These are phyloP conservation scores for Lasioglossum baleicum DNA, from an alignment of 1,140 invertebrate species.

Conservation along the genomic window DNA sequence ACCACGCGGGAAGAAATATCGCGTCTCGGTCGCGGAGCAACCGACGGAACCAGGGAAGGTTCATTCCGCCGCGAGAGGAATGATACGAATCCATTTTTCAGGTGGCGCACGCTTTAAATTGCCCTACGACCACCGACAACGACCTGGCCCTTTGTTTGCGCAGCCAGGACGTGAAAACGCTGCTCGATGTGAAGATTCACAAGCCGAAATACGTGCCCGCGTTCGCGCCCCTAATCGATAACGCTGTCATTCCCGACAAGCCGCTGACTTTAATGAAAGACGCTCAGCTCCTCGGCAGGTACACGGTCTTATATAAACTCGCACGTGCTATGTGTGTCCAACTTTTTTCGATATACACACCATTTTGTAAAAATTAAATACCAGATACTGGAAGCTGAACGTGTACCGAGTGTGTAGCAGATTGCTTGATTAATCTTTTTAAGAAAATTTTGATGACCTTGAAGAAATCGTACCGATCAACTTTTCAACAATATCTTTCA, in stretches of 20 bases:
- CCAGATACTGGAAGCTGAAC: no score
- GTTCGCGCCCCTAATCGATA: conserved; percentile 89
- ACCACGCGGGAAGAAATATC: conserved; percentile 41
- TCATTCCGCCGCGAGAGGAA: conserved; percentile 43
- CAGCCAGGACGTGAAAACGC: conserved; percentile 72
- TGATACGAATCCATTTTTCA: conserved; percentile 57
- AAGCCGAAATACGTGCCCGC: conserved; percentile 77
- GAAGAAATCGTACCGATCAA: no score
- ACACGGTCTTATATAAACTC: conserved; percentile 32
- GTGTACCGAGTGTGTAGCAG: no score
- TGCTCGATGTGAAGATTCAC: conserved; percentile 74
- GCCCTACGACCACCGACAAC: conserved; percentile 82
- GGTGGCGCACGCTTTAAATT: conserved; percentile 90
- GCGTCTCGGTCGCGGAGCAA: conserved; percentile 22
- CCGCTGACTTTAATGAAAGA: conserved; percentile 88
- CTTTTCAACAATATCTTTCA: no score
- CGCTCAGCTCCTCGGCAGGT: conserved; percentile 87
- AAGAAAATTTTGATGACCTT: no score
- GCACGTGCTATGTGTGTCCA: no score
- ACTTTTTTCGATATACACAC: no score
- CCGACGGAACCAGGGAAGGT: conserved; percentile 24
- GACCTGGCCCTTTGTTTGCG: conserved; percentile 84
- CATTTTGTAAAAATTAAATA: no score
- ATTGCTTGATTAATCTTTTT: no score
- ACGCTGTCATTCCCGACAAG: conserved; percentile 89